A percentile compares a stretch with the other conserved stretches of the same genome.
These are phyloP conservation scores for Smutsia temminckii DNA, from an alignment of 2,797 vertebrate genomes.

Conservation along the genomic window DNA sequence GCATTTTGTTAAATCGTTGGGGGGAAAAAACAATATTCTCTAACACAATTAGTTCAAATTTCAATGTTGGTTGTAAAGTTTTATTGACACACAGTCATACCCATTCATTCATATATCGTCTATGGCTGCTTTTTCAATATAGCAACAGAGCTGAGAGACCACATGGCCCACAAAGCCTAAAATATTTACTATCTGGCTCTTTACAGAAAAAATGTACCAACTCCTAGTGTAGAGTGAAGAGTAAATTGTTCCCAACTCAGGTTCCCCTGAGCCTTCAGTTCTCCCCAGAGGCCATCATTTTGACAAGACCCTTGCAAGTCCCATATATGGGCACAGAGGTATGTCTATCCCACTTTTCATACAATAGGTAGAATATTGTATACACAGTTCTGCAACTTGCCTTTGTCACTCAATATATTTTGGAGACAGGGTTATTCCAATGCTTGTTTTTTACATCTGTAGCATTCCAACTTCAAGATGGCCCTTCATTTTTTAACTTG, in stretches of 20 bases:
- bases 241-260: neutral
- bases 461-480: neutral
- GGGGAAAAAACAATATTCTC: neutral
- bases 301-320: neutral
- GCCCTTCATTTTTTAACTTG: neutral
- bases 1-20: neutral
- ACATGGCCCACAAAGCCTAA: neutral
- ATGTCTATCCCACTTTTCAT: neutral
- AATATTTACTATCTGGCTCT: neutral
- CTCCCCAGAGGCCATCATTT: neutral
- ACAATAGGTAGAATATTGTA: neutral
- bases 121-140: neutral
- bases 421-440: neutral
- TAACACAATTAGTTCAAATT: neutral
- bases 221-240: neutral
- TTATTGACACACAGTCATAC: neutral
- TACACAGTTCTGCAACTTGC: neutral
- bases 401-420: neutral
- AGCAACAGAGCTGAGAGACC: neutral
- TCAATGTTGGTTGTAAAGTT: neutral
- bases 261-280: neutral
- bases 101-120: neutral
- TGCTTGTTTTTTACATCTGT: neutral
- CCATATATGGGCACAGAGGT: fast-evolving
- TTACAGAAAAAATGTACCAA: neutral